A percentile compares a stretch with the other conserved stretches of the same genome.
phyloP scores from a whole-genome alignment of 2,888 invertebrate genomes.

The Cheilosia impressa region DNA sequence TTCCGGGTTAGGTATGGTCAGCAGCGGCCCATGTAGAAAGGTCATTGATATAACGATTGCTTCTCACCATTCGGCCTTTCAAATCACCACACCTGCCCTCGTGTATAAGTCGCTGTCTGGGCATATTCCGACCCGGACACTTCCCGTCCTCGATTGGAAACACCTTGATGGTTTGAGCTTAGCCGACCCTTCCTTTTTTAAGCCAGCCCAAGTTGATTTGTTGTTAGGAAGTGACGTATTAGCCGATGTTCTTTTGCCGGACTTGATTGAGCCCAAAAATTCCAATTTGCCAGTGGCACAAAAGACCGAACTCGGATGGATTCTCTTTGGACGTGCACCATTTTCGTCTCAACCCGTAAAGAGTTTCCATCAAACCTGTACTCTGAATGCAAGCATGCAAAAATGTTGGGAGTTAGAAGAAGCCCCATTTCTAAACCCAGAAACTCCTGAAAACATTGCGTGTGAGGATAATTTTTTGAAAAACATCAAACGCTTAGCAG shows the following conservation, averaged over 20 bases:
- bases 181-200: slow-evolving; percentile 14
- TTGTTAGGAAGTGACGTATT: background rate
- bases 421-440: background rate
- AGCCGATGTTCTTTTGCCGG: slow-evolving; percentile 3
- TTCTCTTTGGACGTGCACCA: background rate
- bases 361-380: background rate
- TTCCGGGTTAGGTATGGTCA: slow-evolving; percentile 5
- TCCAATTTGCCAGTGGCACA: background rate
- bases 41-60: background rate
- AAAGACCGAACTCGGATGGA: slow-evolving; percentile 4
- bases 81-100: background rate
- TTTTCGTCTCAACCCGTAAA: background rate
- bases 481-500: slow-evolving; percentile 1
- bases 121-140: background rate
- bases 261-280: background rate
- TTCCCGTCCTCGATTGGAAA: background rate
- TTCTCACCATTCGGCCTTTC: slow-evolving; percentile 5
- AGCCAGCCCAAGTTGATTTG: background rate
- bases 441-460: slow-evolving; percentile 16
- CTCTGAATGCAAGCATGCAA: slow-evolving; percentile 1
- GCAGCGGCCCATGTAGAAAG: background rate
- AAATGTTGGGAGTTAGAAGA: slow-evolving; percentile 53
- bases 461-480: slow-evolving; percentile 37
- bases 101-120: slow-evolving; percentile 20
- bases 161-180: slow-evolving; percentile 19